Base-by-base conservation (phyloP, 2,888 invertebrate genomes). In the Chesias legatella region DNA sequence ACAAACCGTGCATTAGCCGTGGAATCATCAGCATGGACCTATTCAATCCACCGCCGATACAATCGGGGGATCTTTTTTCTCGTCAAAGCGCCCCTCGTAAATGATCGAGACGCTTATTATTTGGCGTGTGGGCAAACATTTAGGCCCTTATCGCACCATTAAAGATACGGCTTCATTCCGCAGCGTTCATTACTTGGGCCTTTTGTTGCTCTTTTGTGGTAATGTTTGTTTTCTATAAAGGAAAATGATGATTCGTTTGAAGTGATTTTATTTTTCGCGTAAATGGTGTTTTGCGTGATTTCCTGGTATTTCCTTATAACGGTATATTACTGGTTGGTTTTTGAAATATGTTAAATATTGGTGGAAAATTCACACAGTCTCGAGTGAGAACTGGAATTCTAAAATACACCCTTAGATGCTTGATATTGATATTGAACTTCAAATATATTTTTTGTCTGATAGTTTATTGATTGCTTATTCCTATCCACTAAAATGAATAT, bases 111-210 rank as follows among this genome's bases (percentile, higher is more conserved):
- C 79, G 78, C 79, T 84, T 86, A 86, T 86, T 85, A 85, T 86
- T 85, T 85, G 83, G 86, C 85, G 85, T 85, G 86, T 80, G 80
- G 82, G 71, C 86, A 83, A 85, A 84, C 88, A 88, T 88, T 86
- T 82, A 81, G 78, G 63, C 73, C 77, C 84, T 88, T 88, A 88
- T 86, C 88, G 75, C 60, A 63, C 84, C 75, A 84, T 86, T 88
- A 86, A 79, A 82, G 83, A 84, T 85, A 86, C 77, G 82, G 85
- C 86, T 88, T 86, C 88, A 88, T 88, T 88, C 85, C 79, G 42
- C 25, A 38, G 45, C 39, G 39, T 41, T 46, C 43, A 43, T 41
- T 41, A 50, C 43, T 20, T 23, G 20, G 34, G 25, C 35, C 35
- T 31, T 39, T 44, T 44, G 44, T 44, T 35, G 39, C 44, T 44